A percentile compares a stretch with the other conserved stretches of the same genome.
phyloP scores from a whole-genome alignment of 2,888 invertebrate genomes.

The Tanypteryx hageni region DNA sequence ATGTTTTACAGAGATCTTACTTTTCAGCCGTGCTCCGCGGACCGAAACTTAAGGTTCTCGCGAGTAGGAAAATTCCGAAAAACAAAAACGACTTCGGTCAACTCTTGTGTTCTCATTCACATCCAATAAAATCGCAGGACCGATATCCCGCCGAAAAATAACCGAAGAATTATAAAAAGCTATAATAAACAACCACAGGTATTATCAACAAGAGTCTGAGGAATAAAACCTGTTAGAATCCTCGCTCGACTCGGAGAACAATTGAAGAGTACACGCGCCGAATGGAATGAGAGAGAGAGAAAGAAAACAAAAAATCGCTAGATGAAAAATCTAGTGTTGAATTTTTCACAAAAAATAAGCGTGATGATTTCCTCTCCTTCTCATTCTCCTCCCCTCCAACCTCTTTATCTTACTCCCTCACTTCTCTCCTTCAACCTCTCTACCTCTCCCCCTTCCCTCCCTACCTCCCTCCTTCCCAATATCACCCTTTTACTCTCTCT shows the following conservation, averaged over 20 bases:
- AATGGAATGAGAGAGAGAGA: neutral
- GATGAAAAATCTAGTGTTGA: neutral
- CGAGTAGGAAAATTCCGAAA: neutral
- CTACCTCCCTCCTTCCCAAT: too few relatives aligned
- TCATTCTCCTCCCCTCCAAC: neutral
- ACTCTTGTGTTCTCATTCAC: too few relatives aligned
- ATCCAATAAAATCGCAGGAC: neutral
- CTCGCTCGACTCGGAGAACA: neutral
- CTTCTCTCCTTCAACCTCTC: too few relatives aligned
- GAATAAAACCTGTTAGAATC: conserved; percentile 11
- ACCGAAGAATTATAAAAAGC: neutral
- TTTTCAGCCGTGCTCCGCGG: neutral
- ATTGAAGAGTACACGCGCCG: neutral
- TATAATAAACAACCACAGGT: neutral
- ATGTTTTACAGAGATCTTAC: neutral
- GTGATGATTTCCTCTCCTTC: neutral
- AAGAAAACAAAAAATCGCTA: neutral
- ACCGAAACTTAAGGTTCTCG: neutral
- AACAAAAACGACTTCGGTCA: too few relatives aligned
- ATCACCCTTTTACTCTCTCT: too few relatives aligned
- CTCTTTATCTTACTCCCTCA: too few relatives aligned
- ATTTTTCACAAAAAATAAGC: neutral
- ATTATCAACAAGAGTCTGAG: neutral
- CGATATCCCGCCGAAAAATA: neutral
- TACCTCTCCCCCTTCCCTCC: too few relatives aligned